Conservation (phyloP, 1,140 invertebrate genomes). For the Panagrolaimus sp. region DNA sequence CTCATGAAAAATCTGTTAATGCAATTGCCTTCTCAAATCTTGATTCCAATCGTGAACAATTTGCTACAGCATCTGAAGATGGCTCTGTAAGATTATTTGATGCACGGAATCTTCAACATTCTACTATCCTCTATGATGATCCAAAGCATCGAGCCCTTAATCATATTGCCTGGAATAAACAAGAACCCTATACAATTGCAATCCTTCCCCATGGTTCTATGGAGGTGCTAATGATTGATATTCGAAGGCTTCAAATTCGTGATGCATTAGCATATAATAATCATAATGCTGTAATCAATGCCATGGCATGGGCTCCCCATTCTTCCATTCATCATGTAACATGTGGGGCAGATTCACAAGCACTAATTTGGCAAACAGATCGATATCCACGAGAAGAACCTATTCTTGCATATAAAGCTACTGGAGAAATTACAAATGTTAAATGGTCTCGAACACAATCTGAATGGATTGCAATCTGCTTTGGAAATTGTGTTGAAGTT, state of each 20-base stretch:
- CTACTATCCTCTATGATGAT: neutral
- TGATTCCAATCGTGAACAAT: neutral
- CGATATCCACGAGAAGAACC: neutral
- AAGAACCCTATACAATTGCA: neutral
- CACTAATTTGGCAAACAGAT: neutral
- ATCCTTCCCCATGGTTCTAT: neutral
- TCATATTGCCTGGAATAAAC: conserved; percentile 3
- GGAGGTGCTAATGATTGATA: conserved; percentile 3
- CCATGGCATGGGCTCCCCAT: conserved; percentile 1
- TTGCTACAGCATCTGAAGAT: neutral
- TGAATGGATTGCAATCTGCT: conserved; percentile 2
- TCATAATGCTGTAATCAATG: neutral
- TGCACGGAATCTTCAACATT: neutral
- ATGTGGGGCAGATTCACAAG: neutral
- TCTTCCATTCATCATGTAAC: neutral
- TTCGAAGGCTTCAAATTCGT: neutral
- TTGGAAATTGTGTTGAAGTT: neutral
- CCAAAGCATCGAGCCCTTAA: neutral
- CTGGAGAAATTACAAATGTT: neutral
- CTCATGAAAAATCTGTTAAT: neutral
- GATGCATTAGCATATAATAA: neutral
- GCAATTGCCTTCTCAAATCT: neutral
- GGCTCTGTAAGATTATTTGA: neutral
- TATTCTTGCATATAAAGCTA: neutral
- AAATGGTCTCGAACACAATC: neutral